Evolutionary conservation across 1,140 invertebrate species (phyloP), one percentile per base, ranked within the genome.

Genomic region (Drosophila pectinifera): DNA sequence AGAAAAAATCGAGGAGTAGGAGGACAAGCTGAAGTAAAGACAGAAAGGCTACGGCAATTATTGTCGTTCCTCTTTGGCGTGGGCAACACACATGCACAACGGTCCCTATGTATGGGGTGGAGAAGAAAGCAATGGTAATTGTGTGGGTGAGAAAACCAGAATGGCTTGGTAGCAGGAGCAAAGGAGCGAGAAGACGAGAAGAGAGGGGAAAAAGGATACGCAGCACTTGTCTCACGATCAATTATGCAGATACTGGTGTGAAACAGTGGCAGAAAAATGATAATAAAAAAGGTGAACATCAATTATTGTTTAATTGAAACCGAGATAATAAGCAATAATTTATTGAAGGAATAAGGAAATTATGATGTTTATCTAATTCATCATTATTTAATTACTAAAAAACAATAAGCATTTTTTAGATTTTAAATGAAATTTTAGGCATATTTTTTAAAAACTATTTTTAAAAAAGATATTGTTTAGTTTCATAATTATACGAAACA

Each of bases 71-170:
- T 48, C 45, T 55, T 75, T 56, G 43, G 51, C 42, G 61, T 57
- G 24, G 51, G 65, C 51, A 22, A 58, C 59, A 45, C 64, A 70
- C 51, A 46, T 67, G 39, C 16, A 46, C 41, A 69, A 0, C 31
- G 24, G 14, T 14, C 53, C 18, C 18, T 58, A 24, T 62, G 49
- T 34, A 56, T 46, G 46, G 45, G 34, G 31, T 34, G 63, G 16
- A 65, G n/a, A 20, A 41, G 39, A 16, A 51, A 45, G 59, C 59
- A 58, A 22, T 58, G 53, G 36, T 5, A 62, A 36, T 45, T 41
- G 67, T 70, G 67, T 70, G 65, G 64, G 64, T 70, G 67, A 69
- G 10, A 70, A 67, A 69, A 48, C 46, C 62, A 70, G 74, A 57
- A 77, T 77, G 64, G 43, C 34, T 39, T 63, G 64, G 63, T 63